These are phyloP conservation scores for Drosophila punjabiensis DNA, from an alignment of 1,140 invertebrate genomes.

Conservation along the genomic window DNA sequence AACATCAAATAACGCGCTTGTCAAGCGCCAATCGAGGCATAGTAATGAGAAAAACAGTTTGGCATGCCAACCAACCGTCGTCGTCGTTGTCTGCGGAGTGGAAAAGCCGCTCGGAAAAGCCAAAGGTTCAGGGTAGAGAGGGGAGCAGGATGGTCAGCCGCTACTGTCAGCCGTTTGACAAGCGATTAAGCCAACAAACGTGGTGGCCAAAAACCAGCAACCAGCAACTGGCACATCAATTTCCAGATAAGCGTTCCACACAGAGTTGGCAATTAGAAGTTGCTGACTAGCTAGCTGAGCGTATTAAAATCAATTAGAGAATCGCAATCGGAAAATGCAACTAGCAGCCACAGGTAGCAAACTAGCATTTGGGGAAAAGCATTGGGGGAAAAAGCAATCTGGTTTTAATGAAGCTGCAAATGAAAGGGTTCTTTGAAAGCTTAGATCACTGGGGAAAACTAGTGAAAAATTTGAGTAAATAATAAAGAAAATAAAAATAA, in stretches of 20 bases:
- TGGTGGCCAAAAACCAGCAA: slow-evolving; percentile 12
- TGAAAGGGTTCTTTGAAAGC: slow-evolving; percentile 1
- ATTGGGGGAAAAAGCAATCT: slow-evolving; percentile 6
- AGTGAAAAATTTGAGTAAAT: neutral
- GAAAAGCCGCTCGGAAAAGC: slow-evolving; percentile 2
- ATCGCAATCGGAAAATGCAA: slow-evolving; percentile 15
- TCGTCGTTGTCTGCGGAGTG: slow-evolving; percentile 2
- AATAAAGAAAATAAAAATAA: neutral
- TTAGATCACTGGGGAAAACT: slow-evolving; percentile 5
- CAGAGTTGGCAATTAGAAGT: slow-evolving; percentile 13
- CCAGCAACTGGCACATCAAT: slow-evolving; percentile 27
- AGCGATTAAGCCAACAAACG: slow-evolving; percentile 64
- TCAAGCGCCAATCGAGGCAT: slow-evolving; percentile 75
- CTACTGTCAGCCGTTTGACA: slow-evolving; percentile 73
- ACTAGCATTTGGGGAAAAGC: neutral
- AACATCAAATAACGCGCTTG: slow-evolving; percentile 78
- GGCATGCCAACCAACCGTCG: slow-evolving; percentile 42
- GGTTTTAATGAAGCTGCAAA: slow-evolving; percentile 25
- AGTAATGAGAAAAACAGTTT: slow-evolving; percentile 80
- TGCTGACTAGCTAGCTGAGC: neutral
- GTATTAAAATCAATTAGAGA: slow-evolving; percentile 51
- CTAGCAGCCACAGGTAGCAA: neutral
- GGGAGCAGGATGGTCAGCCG: slow-evolving; percentile 13
- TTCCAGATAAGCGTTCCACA: slow-evolving; percentile 17
- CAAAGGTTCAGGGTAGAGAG: neutral